A percentile compares a stretch with the other conserved stretches of the same genome.
Conservation (phyloP, 2,113 vertebrate genomes). For the Macheiramphus alcinus region DNA sequence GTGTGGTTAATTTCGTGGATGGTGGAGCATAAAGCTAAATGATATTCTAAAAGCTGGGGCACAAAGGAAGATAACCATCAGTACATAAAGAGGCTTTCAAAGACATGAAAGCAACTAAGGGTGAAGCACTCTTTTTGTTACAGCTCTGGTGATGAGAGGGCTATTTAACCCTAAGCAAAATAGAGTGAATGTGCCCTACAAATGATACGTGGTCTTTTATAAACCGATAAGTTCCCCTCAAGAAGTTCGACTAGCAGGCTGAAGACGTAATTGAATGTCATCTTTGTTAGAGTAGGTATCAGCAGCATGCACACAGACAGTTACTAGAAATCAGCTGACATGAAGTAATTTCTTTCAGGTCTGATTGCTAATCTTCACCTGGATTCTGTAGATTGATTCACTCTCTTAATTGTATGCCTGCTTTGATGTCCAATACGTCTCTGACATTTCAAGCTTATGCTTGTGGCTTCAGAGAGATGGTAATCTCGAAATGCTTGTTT, state of each 20-base stretch:
- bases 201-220: background rate
- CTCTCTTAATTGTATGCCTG: background rate
- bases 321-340: background rate
- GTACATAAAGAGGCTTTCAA: background rate
- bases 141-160: background rate
- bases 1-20: slow-evolving; percentile 51
- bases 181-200: background rate
- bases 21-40: slow-evolving; percentile 19
- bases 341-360: background rate
- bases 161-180: slow-evolving; percentile 11
- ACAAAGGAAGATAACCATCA: slow-evolving; percentile 8
- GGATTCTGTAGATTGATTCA: background rate
- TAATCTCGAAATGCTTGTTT: background rate
- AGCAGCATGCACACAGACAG: background rate
- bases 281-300: background rate
- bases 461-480: background rate
- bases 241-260: background rate
- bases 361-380: background rate
- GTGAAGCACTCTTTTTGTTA: background rate
- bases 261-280: background rate
- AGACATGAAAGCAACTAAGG: background rate
- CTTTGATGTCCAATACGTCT: background rate
- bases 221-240: background rate
- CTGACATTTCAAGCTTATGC: background rate
- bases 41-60: background rate